Evolutionary conservation across 2,888 invertebrate genomes (phyloP).

Genomic region (Diloba caeruleocephala): DNA sequence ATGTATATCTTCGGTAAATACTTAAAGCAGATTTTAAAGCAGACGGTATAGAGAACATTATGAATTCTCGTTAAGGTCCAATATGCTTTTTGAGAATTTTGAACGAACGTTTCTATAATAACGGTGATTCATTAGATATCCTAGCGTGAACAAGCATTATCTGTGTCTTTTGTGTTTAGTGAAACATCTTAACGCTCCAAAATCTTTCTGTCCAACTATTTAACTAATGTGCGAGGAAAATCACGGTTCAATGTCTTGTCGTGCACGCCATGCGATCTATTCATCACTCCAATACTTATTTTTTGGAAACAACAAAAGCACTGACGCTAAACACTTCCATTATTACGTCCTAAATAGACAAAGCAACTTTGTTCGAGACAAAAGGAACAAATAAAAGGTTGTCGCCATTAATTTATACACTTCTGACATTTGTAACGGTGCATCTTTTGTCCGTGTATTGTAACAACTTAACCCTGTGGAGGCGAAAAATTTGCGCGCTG

Average conservation of each 20-base stretch:
- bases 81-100: conserved; percentile 4
- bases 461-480: conserved; percentile 73
- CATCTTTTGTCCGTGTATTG: conserved; percentile 72
- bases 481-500: conserved; percentile 82
- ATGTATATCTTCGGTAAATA: neutral
- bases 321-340: conserved; percentile 87
- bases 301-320: conserved; percentile 82
- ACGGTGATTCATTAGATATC: conserved; percentile 34
- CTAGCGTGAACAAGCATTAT: conserved; percentile 48
- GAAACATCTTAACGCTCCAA: conserved; percentile 56
- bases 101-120: conserved; percentile 21
- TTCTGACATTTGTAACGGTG: conserved; percentile 86
- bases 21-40: no score
- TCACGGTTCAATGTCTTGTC: conserved; percentile 76
- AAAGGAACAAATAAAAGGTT: conserved; percentile 82
- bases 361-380: conserved; percentile 84
- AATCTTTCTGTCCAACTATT: conserved; percentile 66
- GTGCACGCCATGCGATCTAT: conserved; percentile 83
- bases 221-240: conserved; percentile 81
- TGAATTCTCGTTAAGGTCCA: neutral
- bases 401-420: conserved; percentile 85
- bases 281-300: conserved; percentile 72
- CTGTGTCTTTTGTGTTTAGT: conserved; percentile 46
- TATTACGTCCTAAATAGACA: conserved; percentile 85
- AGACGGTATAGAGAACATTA: neutral